Evolutionary conservation across 2,888 invertebrate species (phyloP).

Genomic region (Clivina fossor): DNA sequence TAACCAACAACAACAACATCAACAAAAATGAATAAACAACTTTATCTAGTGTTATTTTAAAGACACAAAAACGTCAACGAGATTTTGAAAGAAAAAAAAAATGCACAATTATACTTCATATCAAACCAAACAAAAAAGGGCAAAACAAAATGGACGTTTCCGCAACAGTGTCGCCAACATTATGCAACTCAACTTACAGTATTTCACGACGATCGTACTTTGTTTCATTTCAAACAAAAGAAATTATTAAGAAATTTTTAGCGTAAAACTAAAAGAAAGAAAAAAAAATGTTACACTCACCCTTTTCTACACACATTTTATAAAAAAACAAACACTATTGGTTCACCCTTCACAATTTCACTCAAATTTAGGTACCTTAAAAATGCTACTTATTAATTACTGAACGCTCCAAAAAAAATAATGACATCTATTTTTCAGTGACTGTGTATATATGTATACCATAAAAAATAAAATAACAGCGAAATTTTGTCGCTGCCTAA

Average conservation of each 20-base stretch:
- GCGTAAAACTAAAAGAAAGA: no score
- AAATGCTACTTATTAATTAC: no score
- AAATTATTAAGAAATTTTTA: no score
- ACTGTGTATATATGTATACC: slow-evolving; percentile 27
- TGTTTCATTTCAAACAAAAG: not conserved
- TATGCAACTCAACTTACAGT: not conserved
- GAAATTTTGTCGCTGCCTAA: no score
- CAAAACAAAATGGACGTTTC: slow-evolving; percentile 9
- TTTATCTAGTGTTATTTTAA: slow-evolving; percentile 46
- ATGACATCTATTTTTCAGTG: no score
- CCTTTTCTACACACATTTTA: not conserved
- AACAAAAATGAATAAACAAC: slow-evolving; percentile 32
- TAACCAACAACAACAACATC: no score
- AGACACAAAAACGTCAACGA: slow-evolving; percentile 47
- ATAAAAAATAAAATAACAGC: no score
- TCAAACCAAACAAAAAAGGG: slow-evolving; percentile 41
- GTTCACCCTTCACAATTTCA: not conserved
- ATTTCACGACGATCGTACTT: not conserved
- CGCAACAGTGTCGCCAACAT: slow-evolving; percentile 17
- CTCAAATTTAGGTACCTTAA: not conserved
- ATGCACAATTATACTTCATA: slow-evolving; percentile 52
- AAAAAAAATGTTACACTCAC: not conserved
- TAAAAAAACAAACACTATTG: not conserved
- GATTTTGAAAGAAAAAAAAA: slow-evolving; percentile 39
- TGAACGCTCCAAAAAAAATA: no score